A percentile compares a stretch with the other conserved stretches of the same genome.
Conservation (phyloP, 2,888 invertebrate genomes). For the Willowsia nigromaculata region DNA sequence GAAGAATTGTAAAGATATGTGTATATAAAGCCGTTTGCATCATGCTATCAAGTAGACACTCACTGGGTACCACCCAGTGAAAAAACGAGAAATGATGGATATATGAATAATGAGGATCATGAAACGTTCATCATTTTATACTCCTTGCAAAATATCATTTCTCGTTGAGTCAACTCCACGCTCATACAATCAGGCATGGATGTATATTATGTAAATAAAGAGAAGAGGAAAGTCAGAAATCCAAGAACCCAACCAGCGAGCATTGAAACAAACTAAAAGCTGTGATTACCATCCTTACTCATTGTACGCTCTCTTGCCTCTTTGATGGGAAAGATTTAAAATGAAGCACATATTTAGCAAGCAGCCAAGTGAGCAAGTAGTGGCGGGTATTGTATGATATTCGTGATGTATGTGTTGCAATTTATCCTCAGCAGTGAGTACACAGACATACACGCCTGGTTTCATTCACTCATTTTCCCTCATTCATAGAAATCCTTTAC, state of each 20-base stretch:
- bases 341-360: neutral
- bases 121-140: neutral
- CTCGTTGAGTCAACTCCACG: neutral
- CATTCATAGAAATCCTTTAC: constrained; percentile 15
- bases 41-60: too few species aligned
- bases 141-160: neutral
- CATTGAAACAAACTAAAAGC: constrained; percentile 51
- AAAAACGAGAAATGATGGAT: constrained; percentile 43
- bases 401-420: neutral
- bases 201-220: neutral
- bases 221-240: neutral
- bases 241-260: neutral
- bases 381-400: neutral
- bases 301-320: constrained; percentile 51
- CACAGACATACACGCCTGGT: constrained; percentile 42
- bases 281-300: constrained; percentile 50
- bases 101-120: constrained; percentile 6
- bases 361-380: constrained; percentile 3
- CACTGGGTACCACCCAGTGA: too few species aligned
- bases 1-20: too few species aligned
- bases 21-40: too few species aligned
- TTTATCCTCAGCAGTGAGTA: too few species aligned
- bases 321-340: constrained; percentile 49
- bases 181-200: neutral
- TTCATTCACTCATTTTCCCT: constrained; percentile 23